Conservation (phyloP, 2,888 invertebrate genomes). For the Apodemia zela region DNA sequence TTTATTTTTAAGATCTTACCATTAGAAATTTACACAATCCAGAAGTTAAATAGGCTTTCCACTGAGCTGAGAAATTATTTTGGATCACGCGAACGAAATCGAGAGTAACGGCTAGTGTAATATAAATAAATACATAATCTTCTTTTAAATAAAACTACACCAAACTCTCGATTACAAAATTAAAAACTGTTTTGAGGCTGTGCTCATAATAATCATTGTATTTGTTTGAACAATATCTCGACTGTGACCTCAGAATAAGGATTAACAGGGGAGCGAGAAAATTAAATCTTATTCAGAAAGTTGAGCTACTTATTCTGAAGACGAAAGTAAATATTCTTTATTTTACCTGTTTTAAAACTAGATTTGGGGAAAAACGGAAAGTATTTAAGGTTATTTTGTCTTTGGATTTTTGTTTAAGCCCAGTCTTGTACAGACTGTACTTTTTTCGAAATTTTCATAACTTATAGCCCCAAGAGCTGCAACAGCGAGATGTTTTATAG, state of each 20-base stretch:
- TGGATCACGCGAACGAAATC: too few species aligned
- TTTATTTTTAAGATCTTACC: too few species aligned
- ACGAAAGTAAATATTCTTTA: constrained; percentile 24
- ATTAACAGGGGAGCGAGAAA: constrained; percentile 40
- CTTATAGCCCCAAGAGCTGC: too few species aligned
- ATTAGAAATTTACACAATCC: too few species aligned
- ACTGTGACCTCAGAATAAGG: constrained; percentile 29
- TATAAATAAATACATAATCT: not conserved
- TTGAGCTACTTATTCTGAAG: constrained; percentile 39
- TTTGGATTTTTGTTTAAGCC: not conserved
- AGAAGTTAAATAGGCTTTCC: too few species aligned
- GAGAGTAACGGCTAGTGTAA: not conserved
- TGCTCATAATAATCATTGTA: constrained; percentile 17
- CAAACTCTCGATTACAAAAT: not conserved
- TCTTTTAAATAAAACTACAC: not conserved
- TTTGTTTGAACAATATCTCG: constrained; percentile 22
- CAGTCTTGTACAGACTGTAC: not conserved
- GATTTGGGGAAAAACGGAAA: not conserved
- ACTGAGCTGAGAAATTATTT: too few species aligned
- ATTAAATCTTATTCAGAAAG: constrained; percentile 49
- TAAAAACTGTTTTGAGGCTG: not conserved
- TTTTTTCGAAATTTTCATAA: not conserved
- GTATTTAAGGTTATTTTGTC: not conserved
- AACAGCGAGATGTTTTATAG: too few species aligned
- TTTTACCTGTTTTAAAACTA: not conserved